Evolutionary conservation across 2,888 invertebrate species (phyloP), one percentile per base, ranked within the genome.

Genomic region (Pristionchus exspectatus): DNA sequence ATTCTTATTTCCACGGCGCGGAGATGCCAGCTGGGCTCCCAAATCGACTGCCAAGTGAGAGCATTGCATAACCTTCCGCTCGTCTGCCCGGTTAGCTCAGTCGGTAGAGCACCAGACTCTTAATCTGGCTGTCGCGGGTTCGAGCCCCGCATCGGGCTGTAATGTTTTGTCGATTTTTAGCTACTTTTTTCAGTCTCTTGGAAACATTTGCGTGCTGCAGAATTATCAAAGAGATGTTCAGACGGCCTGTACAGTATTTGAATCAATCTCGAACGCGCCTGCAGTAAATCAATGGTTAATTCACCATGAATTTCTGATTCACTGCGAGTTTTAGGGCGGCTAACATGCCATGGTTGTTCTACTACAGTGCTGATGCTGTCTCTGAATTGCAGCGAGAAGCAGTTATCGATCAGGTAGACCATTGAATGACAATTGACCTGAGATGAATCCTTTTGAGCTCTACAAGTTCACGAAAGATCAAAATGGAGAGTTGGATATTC

Each of bases 171-270:
- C 10, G 18, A 59, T 33, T 85, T 59, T 50, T 54, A 4, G 2
- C 10, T 7, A 2, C 9, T 12, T 27, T 50, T 50, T 89, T 12
- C 96, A 97, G 95, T 96, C 96, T 90, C 95, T 97, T 90, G 96
- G 96, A 1, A 97, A 97, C 95, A 96, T 97, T 95, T 97, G 97
- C 93, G 96, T 96, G 0, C 95, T 97, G 89, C 96, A 94, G 88
- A 91, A 95, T 89, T 95, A 96, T 91, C 96, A 96, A 95, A 92
- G 72, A 92, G 93, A 69, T 81, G 56, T 87, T 14, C n/a, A 74
- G 50, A 91, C 91, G 59, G 87, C 93, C 2, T 93, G 93, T 84
- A 90, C 91, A 50, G 33, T 90, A 7, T 87, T 91, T 38, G 90
- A 90, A 56, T 27, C 38, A 3, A 90, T 90, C 44, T 56, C 90